Evolutionary conservation across 30 jellyfish, hydroid and myxozoan species (phyloP), one percentile per base, ranked within the genome.

Genomic region (Aurelia aurita complex sp. Pacific): DNA sequence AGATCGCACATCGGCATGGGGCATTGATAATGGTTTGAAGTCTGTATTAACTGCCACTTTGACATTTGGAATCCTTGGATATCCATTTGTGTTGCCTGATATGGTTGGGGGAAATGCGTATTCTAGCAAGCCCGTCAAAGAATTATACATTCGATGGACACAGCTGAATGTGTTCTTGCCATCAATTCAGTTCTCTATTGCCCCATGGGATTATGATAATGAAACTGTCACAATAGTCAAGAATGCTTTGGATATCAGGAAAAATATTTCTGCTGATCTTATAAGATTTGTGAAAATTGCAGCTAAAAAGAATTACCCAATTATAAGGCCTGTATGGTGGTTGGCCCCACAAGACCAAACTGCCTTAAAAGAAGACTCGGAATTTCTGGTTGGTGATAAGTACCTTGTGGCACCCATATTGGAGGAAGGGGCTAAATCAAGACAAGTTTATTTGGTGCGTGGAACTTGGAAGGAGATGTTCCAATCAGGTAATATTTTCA

Each of bases 51-150:
- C 98, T 12, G 94, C 98, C 3, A 74, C 96, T 36, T 79, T 94
- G 53, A 94, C 98, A 10, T 80, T 94, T 53, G 94, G 98, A 1
- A 76, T 94, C 38, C 83, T 94, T 2, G 98, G 98, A 3, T 94
- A 94, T 74, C 98, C 98, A 1, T 94, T 77, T 61, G 75, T 94
- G 17, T 85, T 94, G 12, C 98, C 98, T 18, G 98, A 94, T 79
- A 94, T 94, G 98, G 97, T 94, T 50, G 98, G 98, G 9, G 98
- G 98, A 16, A 94, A 94, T 88, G 96, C 97, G 1, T 82, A 87
- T 46, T 19, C 8, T 46, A 73, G 88, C 35, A 67, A 46, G 64
- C 98, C 98, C 50, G 93, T 84, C 64, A 85, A 89, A 67, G 98
- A 94, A 77, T 74, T 94, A 34, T 94, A 88, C 89, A 80, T 94